Conservation (phyloP, 2,113 vertebrate genomes). For the Alethe diademata region DNA sequence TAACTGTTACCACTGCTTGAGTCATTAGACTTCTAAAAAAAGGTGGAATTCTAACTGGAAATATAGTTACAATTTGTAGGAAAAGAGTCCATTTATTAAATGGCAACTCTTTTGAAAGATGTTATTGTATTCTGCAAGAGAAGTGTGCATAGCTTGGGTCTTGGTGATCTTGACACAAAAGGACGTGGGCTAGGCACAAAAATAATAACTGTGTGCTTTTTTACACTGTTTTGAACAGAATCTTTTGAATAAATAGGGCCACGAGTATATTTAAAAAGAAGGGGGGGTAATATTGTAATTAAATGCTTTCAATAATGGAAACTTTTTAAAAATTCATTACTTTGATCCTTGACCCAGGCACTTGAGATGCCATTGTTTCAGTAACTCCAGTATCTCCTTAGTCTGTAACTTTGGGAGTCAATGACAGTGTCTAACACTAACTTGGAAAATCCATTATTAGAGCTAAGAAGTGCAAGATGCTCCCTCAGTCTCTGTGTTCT, state of each 20-base stretch:
- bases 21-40: not conserved
- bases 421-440: not conserved
- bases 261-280: not conserved
- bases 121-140: not conserved
- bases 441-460: not conserved
- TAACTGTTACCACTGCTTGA: not conserved
- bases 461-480: not conserved
- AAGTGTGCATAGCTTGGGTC: not conserved
- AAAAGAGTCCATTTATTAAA: not conserved
- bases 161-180: not conserved
- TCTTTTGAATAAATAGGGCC: not conserved
- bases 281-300: not conserved
- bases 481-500: not conserved
- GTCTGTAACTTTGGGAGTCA: not conserved
- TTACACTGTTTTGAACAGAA: not conserved
- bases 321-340: not conserved
- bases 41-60: not conserved
- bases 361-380: not conserved
- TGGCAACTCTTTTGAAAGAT: not conserved
- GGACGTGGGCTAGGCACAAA: fast-evolving
- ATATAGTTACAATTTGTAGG: not conserved
- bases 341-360: not conserved
- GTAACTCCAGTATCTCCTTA: not conserved
- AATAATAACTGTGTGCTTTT: not conserved
- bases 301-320: not conserved